Evolutionary conservation across 2,888 invertebrate genomes (phyloP).

Genomic region (Aleiodes leptofemur): DNA sequence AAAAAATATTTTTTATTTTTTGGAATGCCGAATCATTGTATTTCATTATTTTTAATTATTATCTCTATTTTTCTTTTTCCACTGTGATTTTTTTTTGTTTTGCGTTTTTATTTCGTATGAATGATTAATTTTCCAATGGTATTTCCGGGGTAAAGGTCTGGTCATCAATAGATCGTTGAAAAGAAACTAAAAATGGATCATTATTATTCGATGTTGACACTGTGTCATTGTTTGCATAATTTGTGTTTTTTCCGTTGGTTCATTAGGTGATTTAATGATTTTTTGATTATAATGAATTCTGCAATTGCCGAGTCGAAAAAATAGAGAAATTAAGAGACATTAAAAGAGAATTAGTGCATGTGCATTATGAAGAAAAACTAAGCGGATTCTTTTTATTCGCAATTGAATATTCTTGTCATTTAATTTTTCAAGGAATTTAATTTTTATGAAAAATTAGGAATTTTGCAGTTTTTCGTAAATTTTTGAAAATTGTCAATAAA

Average conservation of each 20-base stretch:
- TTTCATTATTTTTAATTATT: not conserved
- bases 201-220: not conserved
- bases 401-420: too few relatives aligned
- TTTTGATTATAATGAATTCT: conserved; percentile 3
- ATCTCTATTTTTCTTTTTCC: not conserved
- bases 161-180: conserved; percentile 1
- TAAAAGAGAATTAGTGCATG: too few relatives aligned
- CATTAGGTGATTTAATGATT: not conserved
- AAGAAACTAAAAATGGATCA: not conserved
- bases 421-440: too few relatives aligned
- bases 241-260: not conserved
- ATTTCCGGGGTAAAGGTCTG: not conserved
- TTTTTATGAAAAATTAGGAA: not conserved
- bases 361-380: too few relatives aligned
- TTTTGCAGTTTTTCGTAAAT: too few relatives aligned
- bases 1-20: not conserved
- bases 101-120: not conserved
- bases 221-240: not conserved
- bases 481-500: too few relatives aligned
- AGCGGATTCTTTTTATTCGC: too few relatives aligned
- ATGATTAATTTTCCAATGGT: not conserved
- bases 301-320: conserved; percentile 8
- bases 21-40: not conserved
- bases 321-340: conserved; percentile 8
- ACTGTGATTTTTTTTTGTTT: not conserved